A percentile compares a stretch with the other conserved stretches of the same genome.
phyloP scores from a whole-genome alignment of 2,113 vertebrate genomes.

The Ginglymostoma cirratum region DNA sequence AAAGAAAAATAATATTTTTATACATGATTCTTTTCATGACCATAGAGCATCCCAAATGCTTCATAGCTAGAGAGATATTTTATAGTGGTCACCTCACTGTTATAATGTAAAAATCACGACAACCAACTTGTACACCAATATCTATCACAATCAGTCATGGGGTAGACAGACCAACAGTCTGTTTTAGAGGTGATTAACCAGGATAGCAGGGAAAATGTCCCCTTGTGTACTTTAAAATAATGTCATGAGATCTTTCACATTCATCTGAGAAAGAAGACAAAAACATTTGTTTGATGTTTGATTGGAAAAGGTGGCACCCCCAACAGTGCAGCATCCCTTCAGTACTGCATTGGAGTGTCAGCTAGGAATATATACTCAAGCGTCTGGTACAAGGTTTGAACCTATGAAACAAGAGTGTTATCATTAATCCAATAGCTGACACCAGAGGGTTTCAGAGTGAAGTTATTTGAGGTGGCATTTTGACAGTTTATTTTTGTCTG shows the following conservation, averaged over 20 bases:
- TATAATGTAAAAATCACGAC: neutral
- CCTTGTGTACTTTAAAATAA: neutral
- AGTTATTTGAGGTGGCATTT: neutral
- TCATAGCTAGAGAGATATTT: neutral
- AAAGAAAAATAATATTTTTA: neutral
- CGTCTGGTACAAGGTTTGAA: neutral
- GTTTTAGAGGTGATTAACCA: neutral
- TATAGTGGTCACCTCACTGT: neutral
- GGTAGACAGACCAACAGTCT: neutral
- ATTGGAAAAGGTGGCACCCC: neutral
- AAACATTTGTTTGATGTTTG: too few relatives aligned
- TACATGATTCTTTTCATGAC: neutral
- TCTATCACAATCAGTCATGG: neutral
- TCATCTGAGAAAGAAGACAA: neutral
- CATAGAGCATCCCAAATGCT: neutral
- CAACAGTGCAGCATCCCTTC: neutral
- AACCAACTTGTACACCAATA: neutral
- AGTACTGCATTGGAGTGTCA: neutral
- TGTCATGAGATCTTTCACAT: neutral
- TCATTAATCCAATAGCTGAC: neutral
- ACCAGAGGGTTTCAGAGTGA: neutral
- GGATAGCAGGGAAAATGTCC: neutral
- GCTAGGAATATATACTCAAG: neutral
- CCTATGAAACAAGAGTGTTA: neutral
- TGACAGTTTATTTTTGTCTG: conserved; percentile 8